A percentile compares a stretch with the other conserved stretches of the same genome.
phyloP scores from a whole-genome alignment of 2,888 invertebrate genomes.

The Sinopyrophorus schimmeli region DNA sequence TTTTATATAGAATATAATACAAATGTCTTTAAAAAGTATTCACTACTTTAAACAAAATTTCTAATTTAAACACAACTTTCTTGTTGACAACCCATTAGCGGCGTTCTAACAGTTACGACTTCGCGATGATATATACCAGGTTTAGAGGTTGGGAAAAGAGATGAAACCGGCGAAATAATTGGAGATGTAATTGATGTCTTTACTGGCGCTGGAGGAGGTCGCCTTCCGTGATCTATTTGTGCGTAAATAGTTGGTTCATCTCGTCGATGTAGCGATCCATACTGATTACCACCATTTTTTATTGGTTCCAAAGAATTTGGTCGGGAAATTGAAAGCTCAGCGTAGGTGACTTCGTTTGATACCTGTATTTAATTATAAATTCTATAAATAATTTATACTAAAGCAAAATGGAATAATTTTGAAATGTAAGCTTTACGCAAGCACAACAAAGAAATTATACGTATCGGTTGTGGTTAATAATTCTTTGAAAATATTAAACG shows the following conservation, averaged over 20 bases:
- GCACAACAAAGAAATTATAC: too few relatives aligned
- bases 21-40: too few relatives aligned
- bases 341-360: slow-evolving; percentile 64
- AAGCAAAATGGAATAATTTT: too few relatives aligned
- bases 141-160: slow-evolving; percentile 49
- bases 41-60: slow-evolving; percentile 19
- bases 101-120: slow-evolving; percentile 72
- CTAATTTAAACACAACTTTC: slow-evolving; percentile 67
- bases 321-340: slow-evolving; percentile 62
- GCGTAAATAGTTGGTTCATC: slow-evolving; percentile 75
- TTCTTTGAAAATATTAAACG: too few relatives aligned
- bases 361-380: slow-evolving; percentile 42
- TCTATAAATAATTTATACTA: too few relatives aligned
- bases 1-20: slow-evolving; percentile 23
- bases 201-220: slow-evolving; percentile 51
- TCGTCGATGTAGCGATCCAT: slow-evolving; percentile 49
- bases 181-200: slow-evolving; percentile 55
- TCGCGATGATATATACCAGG: slow-evolving; percentile 62
- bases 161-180: slow-evolving; percentile 55
- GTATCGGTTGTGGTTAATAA: too few relatives aligned
- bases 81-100: slow-evolving; percentile 68
- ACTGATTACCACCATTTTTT: slow-evolving; percentile 51
- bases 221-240: slow-evolving; percentile 71
- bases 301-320: slow-evolving; percentile 58
- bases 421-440: too few relatives aligned